These are phyloP conservation scores for Chalcosyrphus nemorum DNA, from an alignment of 2,888 invertebrate species.

Conservation along the genomic window DNA sequence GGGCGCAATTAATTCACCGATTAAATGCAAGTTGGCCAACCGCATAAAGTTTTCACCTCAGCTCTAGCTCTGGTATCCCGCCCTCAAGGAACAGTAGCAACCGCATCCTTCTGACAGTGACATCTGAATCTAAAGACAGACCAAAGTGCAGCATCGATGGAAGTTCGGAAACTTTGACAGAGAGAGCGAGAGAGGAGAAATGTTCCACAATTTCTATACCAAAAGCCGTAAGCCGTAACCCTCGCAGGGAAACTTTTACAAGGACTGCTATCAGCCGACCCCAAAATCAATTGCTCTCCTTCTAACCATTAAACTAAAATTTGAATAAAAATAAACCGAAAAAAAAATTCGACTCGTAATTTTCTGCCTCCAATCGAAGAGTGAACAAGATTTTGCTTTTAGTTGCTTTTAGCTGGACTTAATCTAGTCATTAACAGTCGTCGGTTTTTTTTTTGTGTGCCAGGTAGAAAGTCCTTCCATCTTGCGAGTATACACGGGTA, in stretches of 20 bases:
- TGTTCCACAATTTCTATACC: background rate
- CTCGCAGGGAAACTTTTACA: conserved; percentile 6
- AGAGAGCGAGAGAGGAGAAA: no score
- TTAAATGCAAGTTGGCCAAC: conserved; percentile 64
- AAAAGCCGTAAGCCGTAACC: background rate
- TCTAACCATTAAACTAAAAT: background rate
- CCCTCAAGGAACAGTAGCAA: background rate
- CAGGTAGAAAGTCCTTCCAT: background rate
- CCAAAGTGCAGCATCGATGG: conserved; percentile 47
- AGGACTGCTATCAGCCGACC: background rate
- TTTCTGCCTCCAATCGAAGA: conserved; percentile 4
- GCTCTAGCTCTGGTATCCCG: background rate
- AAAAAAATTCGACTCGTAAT: background rate
- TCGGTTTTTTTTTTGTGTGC: background rate
- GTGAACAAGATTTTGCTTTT: conserved; percentile 57
- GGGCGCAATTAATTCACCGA: conserved; percentile 69
- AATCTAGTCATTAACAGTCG: conserved; percentile 38
- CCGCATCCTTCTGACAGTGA: conserved; percentile 14
- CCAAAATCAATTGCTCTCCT: conserved; percentile 10
- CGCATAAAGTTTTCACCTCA: conserved; percentile 49
- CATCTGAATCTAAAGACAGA: conserved; percentile 23
- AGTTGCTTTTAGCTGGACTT: conserved; percentile 25
- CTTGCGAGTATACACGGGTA: background rate
- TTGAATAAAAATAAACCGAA: background rate
- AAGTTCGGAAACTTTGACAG: conserved; percentile 45